Evolutionary conservation across 2,113 vertebrate genomes (phyloP).

Genomic region (Ascaphus truei): DNA sequence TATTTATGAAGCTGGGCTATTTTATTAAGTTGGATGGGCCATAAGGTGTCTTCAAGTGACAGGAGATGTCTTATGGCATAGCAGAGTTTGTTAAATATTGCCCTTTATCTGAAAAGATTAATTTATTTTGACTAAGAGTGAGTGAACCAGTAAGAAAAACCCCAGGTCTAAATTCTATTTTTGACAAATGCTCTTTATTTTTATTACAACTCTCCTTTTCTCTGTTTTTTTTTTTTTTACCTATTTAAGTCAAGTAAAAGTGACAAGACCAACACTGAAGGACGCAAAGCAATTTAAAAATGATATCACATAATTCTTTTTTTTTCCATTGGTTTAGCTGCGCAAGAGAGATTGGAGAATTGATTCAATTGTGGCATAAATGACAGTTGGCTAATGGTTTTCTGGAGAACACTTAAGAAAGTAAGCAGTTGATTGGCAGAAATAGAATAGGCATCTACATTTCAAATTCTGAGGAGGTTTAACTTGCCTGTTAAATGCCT

Average conservation of each 20-base stretch:
- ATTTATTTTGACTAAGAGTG: no score
- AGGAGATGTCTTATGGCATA: no score
- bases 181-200: not conserved
- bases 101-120: no score
- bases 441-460: constrained; percentile 36
- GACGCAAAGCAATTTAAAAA: constrained; percentile 35
- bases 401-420: constrained; percentile 35
- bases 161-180: no score
- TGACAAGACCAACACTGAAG: constrained; percentile 30
- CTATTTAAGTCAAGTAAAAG: constrained; percentile 20
- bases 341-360: constrained; percentile 6
- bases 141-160: no score
- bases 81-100: no score
- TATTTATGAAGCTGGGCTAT: no score
- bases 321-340: constrained; percentile 16
- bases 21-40: no score
- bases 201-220: not conserved
- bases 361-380: constrained; percentile 29
- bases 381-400: constrained; percentile 38
- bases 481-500: constrained; percentile 35
- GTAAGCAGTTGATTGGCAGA: constrained; percentile 32
- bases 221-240: no score
- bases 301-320: constrained; percentile 33
- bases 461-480: constrained; percentile 28
- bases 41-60: no score